A percentile compares a stretch with the other conserved stretches of the same genome.
These are phyloP conservation scores for Ormyrus pomaceus DNA, from an alignment of 2,888 invertebrate species.

Conservation along the genomic window DNA sequence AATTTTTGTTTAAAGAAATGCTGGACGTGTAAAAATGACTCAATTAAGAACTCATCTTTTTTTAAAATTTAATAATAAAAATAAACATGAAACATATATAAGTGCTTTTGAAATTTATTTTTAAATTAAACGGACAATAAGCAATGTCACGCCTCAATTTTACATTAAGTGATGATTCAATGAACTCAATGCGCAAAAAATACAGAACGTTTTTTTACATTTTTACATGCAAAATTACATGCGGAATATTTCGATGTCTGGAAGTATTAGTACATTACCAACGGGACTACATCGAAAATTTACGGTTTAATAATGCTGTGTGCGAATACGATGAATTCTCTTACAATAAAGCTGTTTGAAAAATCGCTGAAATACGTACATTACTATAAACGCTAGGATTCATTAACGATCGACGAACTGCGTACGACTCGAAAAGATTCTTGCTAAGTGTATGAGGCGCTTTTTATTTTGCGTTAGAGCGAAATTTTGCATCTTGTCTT, in stretches of 20 bases:
- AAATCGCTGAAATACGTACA: slow-evolving; percentile 24
- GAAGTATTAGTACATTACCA: not conserved
- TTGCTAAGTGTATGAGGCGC: slow-evolving; percentile 40
- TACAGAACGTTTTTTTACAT: no score
- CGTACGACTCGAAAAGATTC: slow-evolving; percentile 34
- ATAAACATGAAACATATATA: slow-evolving; percentile 13
- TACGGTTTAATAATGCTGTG: slow-evolving; percentile 17
- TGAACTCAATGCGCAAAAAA: slow-evolving; percentile 9
- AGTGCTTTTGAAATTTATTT: not conserved
- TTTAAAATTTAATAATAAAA: slow-evolving; percentile 31
- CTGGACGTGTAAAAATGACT: no score
- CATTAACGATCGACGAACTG: slow-evolving; percentile 22
- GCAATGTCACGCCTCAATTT: slow-evolving; percentile 50
- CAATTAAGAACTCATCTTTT: not conserved
- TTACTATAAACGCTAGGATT: slow-evolving; percentile 33
- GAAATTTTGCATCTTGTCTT: slow-evolving; percentile 37
- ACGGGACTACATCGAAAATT: slow-evolving; percentile 24
- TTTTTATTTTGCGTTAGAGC: slow-evolving; percentile 46
- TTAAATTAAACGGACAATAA: slow-evolving; percentile 2
- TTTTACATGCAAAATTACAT: no score
- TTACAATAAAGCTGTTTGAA: slow-evolving; percentile 25
- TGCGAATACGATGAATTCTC: slow-evolving; percentile 38
- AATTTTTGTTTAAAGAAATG: not conserved
- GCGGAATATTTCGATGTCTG: not conserved
- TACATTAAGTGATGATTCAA: slow-evolving; percentile 18